Evolutionary conservation across 2,888 invertebrate genomes (phyloP).

Genomic region (Aphelenchoides bicaudatus): DNA sequence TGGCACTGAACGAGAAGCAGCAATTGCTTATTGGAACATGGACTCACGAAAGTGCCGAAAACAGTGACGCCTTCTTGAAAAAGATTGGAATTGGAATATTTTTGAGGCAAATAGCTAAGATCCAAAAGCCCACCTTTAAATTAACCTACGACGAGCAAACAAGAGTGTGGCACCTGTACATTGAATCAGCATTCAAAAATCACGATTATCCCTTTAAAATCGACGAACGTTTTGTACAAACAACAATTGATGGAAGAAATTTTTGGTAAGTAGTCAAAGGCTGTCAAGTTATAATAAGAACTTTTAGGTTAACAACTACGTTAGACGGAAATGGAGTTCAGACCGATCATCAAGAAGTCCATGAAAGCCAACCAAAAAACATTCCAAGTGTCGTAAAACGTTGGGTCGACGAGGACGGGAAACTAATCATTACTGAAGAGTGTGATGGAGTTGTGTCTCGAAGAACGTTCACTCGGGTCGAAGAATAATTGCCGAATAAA

Average conservation of each 20-base stretch:
- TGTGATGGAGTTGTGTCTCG: slow-evolving; percentile 3
- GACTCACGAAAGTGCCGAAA: slow-evolving; percentile 1
- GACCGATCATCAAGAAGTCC: background rate
- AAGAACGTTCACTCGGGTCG: slow-evolving; percentile 7
- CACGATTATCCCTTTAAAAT: background rate
- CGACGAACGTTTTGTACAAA: background rate
- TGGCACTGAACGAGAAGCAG: slow-evolving; percentile 2
- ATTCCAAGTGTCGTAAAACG: slow-evolving; percentile 9
- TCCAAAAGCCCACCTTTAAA: background rate
- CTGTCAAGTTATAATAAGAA: background rate
- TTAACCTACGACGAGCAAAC: background rate
- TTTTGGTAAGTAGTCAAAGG: background rate
- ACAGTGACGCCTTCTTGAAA: background rate
- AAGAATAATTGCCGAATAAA: slow-evolving; percentile 6
- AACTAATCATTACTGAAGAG: slow-evolving; percentile 1
- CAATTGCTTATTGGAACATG: slow-evolving; percentile 5
- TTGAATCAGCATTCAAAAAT: slow-evolving; percentile 8
- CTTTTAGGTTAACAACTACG: slow-evolving; percentile 6
- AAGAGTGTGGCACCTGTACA: background rate
- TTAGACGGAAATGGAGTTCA: background rate
- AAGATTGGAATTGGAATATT: slow-evolving; percentile 1
- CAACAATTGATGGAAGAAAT: slow-evolving; percentile 3
- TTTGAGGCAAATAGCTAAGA: background rate
- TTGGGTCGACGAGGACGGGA: slow-evolving; percentile 1
- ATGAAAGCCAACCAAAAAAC: slow-evolving; percentile 6